Evolutionary conservation across 2,888 invertebrate species (phyloP).

Genomic region (Polietes domitor): DNA sequence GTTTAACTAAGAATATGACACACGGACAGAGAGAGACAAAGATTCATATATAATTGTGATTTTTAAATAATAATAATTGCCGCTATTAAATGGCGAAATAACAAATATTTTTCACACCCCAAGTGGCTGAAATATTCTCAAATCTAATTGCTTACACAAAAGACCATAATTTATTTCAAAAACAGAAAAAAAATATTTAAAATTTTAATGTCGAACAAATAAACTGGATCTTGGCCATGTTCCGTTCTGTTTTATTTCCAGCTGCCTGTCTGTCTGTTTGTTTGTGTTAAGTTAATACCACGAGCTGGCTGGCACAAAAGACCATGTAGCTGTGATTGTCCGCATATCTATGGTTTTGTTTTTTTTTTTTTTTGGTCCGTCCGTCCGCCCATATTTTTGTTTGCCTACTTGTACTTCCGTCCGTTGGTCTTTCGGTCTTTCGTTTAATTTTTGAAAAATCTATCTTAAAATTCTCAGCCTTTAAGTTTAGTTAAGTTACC

Average conservation of each 20-base stretch:
- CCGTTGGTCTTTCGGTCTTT: slow-evolving; percentile 1
- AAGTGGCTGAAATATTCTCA: background rate
- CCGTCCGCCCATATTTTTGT: background rate
- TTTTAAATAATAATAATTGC: background rate
- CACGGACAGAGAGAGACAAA: too few species aligned
- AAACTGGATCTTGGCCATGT: background rate
- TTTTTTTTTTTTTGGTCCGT: too few species aligned
- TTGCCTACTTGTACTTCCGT: background rate
- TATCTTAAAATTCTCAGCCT: background rate
- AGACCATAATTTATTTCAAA: background rate
- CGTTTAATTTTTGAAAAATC: too few species aligned
- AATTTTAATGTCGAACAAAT: background rate
- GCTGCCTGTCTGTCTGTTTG: too few species aligned
- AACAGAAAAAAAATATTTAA: too few species aligned
- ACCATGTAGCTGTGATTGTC: background rate
- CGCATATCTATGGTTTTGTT: background rate
- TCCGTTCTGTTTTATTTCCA: too few species aligned
- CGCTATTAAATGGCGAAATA: background rate
- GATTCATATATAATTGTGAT: too few species aligned
- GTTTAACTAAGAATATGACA: background rate
- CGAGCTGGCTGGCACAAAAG: background rate
- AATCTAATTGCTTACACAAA: background rate
- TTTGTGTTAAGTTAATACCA: background rate
- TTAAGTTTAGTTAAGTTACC: background rate
- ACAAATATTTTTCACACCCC: background rate